phyloP scores from a whole-genome alignment of 2,113 vertebrate species.

The Elachura formosa region DNA sequence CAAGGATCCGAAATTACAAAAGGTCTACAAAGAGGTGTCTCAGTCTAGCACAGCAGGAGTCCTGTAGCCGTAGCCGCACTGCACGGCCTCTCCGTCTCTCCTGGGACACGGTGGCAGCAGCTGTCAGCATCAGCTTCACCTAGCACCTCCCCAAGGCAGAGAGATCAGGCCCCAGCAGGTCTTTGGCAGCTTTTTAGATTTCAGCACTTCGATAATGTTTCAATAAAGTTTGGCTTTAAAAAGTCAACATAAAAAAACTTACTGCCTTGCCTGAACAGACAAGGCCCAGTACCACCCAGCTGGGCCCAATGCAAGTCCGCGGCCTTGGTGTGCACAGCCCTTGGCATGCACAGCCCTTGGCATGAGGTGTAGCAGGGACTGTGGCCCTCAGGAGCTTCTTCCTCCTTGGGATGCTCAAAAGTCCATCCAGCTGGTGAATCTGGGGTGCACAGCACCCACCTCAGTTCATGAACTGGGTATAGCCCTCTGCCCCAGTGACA shows the following conservation, averaged over 20 bases:
- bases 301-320: rapidly evolving
- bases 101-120: background rate
- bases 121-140: background rate
- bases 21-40: background rate
- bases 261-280: background rate
- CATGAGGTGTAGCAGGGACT: rapidly evolving
- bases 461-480: conserved; percentile 95
- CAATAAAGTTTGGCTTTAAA: background rate
- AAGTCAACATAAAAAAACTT: background rate
- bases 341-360: background rate
- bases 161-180: background rate
- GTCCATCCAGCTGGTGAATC: background rate
- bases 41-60: background rate
- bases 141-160: background rate
- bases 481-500: conserved; percentile 93
- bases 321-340: rapidly evolving
- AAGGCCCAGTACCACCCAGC: rapidly evolving
- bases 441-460: background rate
- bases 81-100: rapidly evolving
- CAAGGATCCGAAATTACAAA: background rate
- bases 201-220: background rate
- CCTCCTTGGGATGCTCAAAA: background rate
- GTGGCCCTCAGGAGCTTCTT: rapidly evolving
- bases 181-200: background rate
- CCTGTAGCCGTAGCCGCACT: no score